Conservation (phyloP, 2,888 invertebrate genomes). For the Himalopsyche anomala region DNA sequence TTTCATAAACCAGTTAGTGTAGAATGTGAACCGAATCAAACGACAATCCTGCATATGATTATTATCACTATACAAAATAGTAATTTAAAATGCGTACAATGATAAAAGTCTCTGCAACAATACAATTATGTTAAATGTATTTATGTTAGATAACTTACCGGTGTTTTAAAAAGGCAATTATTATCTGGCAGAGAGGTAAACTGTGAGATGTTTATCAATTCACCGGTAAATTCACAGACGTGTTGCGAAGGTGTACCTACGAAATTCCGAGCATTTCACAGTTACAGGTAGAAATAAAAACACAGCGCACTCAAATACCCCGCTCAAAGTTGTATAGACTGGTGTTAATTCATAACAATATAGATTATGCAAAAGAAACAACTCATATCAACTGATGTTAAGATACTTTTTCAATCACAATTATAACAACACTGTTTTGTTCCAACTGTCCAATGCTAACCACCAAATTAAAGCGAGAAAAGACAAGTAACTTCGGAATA, state of each 20-base stretch:
- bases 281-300: constrained; percentile 19
- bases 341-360: neutral
- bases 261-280: constrained; percentile 26
- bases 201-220: neutral
- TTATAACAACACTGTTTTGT: constrained; percentile 11
- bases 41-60: constrained; percentile 16
- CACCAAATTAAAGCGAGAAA: constrained; percentile 9
- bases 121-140: neutral
- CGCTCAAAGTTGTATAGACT: neutral
- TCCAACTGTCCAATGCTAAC: neutral
- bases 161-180: neutral
- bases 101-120: neutral
- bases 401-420: neutral
- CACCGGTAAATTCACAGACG: constrained; percentile 34
- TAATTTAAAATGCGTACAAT: neutral
- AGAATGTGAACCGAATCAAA: neutral
- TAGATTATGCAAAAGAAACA: neutral
- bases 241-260: constrained; percentile 5
- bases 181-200: neutral
- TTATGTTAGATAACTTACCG: constrained; percentile 4
- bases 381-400: neutral
- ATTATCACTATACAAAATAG: neutral
- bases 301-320: constrained; percentile 5
- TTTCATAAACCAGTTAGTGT: constrained; percentile 25
- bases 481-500: constrained; percentile 5